These are phyloP conservation scores for Brevimyrus niger DNA, from an alignment of 2,113 vertebrate genomes.

Conservation along the genomic window DNA sequence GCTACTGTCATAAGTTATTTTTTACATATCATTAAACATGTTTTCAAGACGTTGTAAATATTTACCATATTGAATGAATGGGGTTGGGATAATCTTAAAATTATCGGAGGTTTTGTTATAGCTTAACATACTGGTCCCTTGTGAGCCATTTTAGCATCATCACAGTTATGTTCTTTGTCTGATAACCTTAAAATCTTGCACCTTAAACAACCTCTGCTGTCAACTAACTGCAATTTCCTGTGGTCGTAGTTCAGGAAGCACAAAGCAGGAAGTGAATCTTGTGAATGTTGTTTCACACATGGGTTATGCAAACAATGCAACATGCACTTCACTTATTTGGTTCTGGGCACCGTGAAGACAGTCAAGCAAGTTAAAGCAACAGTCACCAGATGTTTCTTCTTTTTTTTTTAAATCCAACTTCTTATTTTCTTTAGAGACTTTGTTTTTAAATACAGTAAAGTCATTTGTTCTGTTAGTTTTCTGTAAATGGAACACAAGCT, in stretches of 20 bases:
- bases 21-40: not conserved
- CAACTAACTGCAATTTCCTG: slow-evolving; percentile 46
- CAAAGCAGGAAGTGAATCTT: slow-evolving; percentile 25
- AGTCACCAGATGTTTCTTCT: not conserved
- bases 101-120: not conserved
- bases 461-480: not conserved
- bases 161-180: not conserved
- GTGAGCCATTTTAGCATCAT: not conserved
- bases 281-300: slow-evolving; percentile 46
- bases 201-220: not conserved
- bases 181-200: not conserved
- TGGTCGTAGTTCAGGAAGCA: slow-evolving; percentile 34
- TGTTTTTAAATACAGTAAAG: not conserved
- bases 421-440: not conserved
- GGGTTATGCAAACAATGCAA: not conserved
- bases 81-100: not conserved
- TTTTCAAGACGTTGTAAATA: not conserved
- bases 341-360: not conserved
- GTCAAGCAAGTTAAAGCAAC: not conserved
- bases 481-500: not conserved
- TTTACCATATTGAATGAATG: not conserved
- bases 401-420: not conserved
- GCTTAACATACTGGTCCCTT: not conserved
- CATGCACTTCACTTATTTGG: too few relatives aligned
- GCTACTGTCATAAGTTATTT: not conserved